phyloP scores from a whole-genome alignment of 2,888 invertebrate genomes.

The Eristalis intricaria region DNA sequence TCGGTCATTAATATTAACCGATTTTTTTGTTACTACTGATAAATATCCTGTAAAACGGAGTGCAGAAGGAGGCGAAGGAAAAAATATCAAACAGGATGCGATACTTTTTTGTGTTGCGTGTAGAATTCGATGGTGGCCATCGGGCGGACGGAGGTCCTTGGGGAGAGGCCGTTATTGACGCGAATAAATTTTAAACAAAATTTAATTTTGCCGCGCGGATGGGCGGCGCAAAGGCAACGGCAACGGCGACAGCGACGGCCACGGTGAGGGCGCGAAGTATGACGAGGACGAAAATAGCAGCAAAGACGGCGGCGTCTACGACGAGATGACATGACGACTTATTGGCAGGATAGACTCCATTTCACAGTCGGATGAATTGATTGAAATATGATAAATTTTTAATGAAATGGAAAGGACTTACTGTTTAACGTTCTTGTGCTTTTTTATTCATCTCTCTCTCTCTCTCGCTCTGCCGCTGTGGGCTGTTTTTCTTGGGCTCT shows the following conservation, averaged over 20 bases:
- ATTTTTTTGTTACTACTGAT: conserved; percentile 71
- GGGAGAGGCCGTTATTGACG: conserved; percentile 69
- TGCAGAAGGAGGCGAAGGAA: conserved; percentile 13
- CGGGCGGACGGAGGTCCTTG: conserved; percentile 38
- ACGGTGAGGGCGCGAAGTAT: background rate
- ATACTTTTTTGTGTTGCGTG: conserved; percentile 57
- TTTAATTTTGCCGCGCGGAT: conserved; percentile 55
- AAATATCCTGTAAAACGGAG: conserved; percentile 66
- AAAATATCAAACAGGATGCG: conserved; percentile 64
- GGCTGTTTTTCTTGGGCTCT: conserved; percentile 16
- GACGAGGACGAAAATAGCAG: conserved; percentile 8
- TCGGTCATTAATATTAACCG: conserved; percentile 72
- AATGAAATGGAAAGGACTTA: conserved; percentile 73
- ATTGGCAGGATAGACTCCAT: conserved; percentile 73
- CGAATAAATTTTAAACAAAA: conserved; percentile 72
- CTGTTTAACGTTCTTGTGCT: conserved; percentile 72
- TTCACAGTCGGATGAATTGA: conserved; percentile 73
- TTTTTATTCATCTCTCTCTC: conserved; percentile 73
- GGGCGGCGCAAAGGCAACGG: conserved; percentile 22
- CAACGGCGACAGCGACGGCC: background rate
- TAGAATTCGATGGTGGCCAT: conserved; percentile 20
- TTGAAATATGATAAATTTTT: conserved; percentile 73
- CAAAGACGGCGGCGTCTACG: conserved; percentile 27
- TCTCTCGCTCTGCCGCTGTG: conserved; percentile 73
- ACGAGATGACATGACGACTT: conserved; percentile 70